Evolutionary conservation across 2,888 invertebrate species (phyloP), one percentile per base, ranked within the genome.

Genomic region (Gonocerus acuteangulatus): DNA sequence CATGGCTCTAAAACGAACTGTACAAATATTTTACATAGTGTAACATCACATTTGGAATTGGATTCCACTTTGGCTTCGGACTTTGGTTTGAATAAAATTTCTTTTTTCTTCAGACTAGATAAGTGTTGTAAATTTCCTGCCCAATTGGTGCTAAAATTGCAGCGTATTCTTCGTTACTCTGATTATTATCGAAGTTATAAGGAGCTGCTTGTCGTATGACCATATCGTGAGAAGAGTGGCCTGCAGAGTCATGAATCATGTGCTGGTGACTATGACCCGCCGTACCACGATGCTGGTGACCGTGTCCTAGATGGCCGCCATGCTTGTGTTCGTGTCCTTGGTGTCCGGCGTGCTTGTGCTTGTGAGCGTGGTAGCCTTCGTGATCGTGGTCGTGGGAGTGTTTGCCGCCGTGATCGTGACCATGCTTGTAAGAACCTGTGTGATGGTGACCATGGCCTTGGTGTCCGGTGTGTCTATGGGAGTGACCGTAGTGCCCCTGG

Each of bases 351-450:
- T 78, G 76, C 21, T 76, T 69, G 65, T 78, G 77, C 48, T 77
- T 77, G 15, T 77, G 78, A 52, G 78, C 75, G 1, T 72, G 71
- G 21, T 77, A 71, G 2, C 75, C 74, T 7, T 75, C 71, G 3
- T 76, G 74, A 66, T 78, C 75, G 61, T 76, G 73, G 1, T 74
- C 73, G 6, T 71, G 62, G 73, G 77, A 70, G 65, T 76, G 73
- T 52, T 74, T 76, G 61, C 74, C 71, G 70, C 76, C 77, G 63
- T 78, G 78, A 62, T 78, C 78, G 67, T 79, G 78, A 48, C 77
- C 77, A 34, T 78, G 78, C 0, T 72, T 63, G 0, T 74, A 71
- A 1, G 73, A 66, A 2, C 70, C 67, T 18, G 52, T 57, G 48
- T 65, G 65, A 11, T 62, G 51, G 39, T 65, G 65, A 1, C 63